Percentiles rank a stretch among this genome's conserved stretches.
Conservation (phyloP, 2,113 vertebrate genomes). For the Orthochromis malagaraziensis region DNA sequence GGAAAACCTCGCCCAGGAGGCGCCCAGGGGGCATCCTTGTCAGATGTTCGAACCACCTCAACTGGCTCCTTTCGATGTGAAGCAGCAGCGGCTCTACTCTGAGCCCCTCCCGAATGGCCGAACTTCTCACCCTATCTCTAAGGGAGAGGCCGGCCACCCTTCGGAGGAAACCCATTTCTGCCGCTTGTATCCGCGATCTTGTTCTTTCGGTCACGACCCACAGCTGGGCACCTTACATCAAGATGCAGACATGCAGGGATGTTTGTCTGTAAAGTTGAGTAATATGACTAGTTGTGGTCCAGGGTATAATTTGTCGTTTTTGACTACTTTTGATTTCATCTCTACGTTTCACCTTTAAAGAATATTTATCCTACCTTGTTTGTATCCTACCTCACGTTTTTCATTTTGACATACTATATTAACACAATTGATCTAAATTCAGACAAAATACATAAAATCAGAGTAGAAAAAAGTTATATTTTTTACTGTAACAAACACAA, state of each 20-base stretch:
- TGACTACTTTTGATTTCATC: not conserved
- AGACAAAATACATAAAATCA: not conserved
- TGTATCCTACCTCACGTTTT: fast-evolving
- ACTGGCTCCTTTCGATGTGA: no score
- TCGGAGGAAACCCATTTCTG: not conserved
- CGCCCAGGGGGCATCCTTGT: no score
- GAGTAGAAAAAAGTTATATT: not conserved
- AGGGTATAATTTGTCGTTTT: not conserved
- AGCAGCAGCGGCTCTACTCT: no score
- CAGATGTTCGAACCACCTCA: no score
- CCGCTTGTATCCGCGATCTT: fast-evolving
- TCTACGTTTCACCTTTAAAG: not conserved
- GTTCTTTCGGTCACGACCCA: fast-evolving
- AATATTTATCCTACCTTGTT: not conserved
- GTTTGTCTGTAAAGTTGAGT: not conserved
- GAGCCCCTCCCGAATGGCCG: no score
- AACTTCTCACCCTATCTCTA: not conserved
- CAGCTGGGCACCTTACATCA: not conserved
- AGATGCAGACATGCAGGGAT: not conserved
- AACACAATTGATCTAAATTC: not conserved
- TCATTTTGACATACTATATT: not conserved
- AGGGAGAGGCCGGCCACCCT: not conserved
- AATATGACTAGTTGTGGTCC: not conserved
- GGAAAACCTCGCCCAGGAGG: no score
- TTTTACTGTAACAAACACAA: not conserved